A percentile compares a stretch with the other conserved stretches of the same genome.
phyloP scores from a whole-genome alignment of 2,797 vertebrate genomes.

The Acrocephalus scirpaceus region DNA sequence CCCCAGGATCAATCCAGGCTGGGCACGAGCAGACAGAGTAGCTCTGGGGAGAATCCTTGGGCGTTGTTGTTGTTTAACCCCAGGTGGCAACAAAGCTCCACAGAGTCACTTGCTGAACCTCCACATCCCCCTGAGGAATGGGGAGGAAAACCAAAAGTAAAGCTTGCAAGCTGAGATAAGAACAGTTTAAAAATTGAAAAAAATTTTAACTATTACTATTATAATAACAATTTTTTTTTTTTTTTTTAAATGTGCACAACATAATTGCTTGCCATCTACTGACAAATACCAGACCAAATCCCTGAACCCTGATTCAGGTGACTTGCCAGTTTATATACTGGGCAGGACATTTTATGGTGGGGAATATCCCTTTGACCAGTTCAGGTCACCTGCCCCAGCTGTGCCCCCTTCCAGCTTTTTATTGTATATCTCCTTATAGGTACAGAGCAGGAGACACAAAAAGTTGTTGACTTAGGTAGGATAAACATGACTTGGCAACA shows the following conservation, averaged over 20 bases:
- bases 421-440: not conserved
- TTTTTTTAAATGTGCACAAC: too few species aligned
- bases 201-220: not conserved
- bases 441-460: not conserved
- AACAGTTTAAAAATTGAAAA: not conserved
- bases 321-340: not conserved
- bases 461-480: not conserved
- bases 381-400: not conserved
- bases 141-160: not conserved
- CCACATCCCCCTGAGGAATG: not conserved
- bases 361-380: not conserved
- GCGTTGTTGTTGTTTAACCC: not conserved
- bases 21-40: not conserved
- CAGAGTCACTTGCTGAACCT: not conserved
- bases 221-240: too few species aligned
- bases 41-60: not conserved
- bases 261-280: not conserved
- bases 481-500: not conserved
- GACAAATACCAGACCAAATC: not conserved
- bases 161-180: not conserved
- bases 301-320: not conserved
- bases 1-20: too few species aligned
- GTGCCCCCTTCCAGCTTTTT: not conserved
- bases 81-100: not conserved
- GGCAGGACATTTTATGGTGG: not conserved